Percentiles rank a stretch among this genome's conserved stretches.
Conservation (phyloP, 2,888 invertebrate genomes). For the Blastobasis adustella region DNA sequence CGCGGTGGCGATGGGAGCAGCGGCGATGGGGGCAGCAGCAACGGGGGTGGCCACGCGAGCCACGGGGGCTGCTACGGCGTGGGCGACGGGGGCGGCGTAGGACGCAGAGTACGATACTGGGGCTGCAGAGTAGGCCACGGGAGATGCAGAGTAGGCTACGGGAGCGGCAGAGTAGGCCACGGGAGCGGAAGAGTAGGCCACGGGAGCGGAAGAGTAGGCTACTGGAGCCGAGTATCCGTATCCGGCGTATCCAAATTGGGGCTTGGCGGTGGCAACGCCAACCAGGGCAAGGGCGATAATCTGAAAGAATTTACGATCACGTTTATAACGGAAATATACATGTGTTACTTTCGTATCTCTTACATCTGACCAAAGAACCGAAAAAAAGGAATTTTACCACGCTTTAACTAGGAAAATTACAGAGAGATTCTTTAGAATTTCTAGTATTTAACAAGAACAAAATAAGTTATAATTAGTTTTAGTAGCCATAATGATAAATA, state of each 20-base stretch:
- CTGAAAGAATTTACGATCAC: not conserved
- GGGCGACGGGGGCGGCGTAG: slow-evolving; percentile 4
- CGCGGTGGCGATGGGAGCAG: slow-evolving; percentile 45
- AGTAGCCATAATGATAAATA: too few species aligned
- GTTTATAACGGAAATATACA: too few species aligned
- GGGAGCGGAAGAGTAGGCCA: slow-evolving; percentile 9
- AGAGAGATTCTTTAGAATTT: too few species aligned
- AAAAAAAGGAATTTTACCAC: too few species aligned
- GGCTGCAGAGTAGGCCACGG: slow-evolving; percentile 11
- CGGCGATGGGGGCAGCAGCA: slow-evolving; percentile 20
- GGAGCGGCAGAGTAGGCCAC: slow-evolving; percentile 8
- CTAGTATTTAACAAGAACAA: too few species aligned
- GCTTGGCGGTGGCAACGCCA: slow-evolving; percentile 15
- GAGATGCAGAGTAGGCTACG: slow-evolving; percentile 11
- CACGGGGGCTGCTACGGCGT: slow-evolving; percentile 5
- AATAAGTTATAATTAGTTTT: too few species aligned
- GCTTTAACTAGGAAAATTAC: too few species aligned
- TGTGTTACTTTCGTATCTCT: too few species aligned
- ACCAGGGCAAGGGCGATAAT: slow-evolving; percentile 13
- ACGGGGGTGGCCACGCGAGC: slow-evolving; percentile 15
- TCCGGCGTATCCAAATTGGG: slow-evolving; percentile 1
- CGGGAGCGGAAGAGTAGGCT: not conserved
- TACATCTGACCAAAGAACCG: too few species aligned
- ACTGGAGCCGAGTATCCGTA: not conserved
- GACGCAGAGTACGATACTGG: slow-evolving; percentile 34